Conservation (phyloP, 1,140 invertebrate genomes). For the Hylaeus anthracinus region DNA sequence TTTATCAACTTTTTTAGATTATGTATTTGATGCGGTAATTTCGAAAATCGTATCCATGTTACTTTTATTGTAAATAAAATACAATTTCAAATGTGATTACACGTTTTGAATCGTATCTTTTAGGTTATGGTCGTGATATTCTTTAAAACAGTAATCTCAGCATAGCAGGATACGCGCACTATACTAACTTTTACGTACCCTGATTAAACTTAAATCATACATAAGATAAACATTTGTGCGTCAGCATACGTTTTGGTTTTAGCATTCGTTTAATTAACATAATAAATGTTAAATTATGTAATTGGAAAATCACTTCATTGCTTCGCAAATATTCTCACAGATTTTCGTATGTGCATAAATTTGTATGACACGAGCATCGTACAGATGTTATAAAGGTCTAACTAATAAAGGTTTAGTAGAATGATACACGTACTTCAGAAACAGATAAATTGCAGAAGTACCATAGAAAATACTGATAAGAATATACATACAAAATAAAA, state of each 20-base stretch:
- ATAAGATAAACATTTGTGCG: conserved; percentile 20
- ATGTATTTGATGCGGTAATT: background rate
- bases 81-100: background rate
- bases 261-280: conserved; percentile 17
- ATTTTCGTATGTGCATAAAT: background rate
- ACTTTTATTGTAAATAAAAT: background rate
- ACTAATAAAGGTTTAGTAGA: background rate
- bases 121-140: conserved; percentile 52
- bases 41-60: background rate
- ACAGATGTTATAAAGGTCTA: background rate
- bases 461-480: background rate
- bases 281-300: background rate
- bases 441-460: background rate
- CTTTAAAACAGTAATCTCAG: conserved; percentile 52
- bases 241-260: background rate
- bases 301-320: background rate
- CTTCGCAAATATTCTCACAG: background rate
- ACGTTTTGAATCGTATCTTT: background rate
- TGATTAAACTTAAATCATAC: conserved; percentile 34
- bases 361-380: background rate
- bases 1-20: background rate
- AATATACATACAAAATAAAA: background rate
- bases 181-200: conserved; percentile 15
- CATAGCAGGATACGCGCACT: conserved; percentile 34
- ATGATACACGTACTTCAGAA: background rate